These are phyloP conservation scores for Phania funesta DNA, from an alignment of 2,888 invertebrate species.

Conservation along the genomic window DNA sequence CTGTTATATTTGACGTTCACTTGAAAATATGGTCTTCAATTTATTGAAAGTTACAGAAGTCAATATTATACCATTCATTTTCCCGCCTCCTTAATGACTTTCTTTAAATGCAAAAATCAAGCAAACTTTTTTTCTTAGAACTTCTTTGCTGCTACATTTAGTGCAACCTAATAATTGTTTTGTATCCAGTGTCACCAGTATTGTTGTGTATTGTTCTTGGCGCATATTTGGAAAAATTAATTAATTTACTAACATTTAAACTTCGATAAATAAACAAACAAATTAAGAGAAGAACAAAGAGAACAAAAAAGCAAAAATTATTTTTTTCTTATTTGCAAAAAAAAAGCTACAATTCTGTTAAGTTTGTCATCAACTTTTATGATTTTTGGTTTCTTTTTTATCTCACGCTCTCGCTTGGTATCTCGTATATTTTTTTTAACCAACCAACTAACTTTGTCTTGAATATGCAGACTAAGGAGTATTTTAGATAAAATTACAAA, in stretches of 20 bases:
- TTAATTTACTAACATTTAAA: constrained; percentile 33
- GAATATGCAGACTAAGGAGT: constrained; percentile 18
- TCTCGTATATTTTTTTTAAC: neutral
- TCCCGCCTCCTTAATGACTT: too few relatives aligned
- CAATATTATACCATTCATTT: too few relatives aligned
- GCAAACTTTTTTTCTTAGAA: too few relatives aligned
- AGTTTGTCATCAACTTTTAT: constrained; percentile 58
- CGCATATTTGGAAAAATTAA: constrained; percentile 36
- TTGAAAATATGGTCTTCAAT: too few relatives aligned
- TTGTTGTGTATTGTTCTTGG: constrained; percentile 19
- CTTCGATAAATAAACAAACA: constrained; percentile 27
- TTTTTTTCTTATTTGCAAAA: constrained; percentile 23
- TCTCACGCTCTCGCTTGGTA: neutral
- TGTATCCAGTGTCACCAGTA: constrained; percentile 42
- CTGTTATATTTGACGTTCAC: too few relatives aligned
- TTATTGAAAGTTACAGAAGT: too few relatives aligned
- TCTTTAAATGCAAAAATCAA: too few relatives aligned
- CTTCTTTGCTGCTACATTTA: too few relatives aligned
- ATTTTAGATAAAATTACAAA: constrained; percentile 56
- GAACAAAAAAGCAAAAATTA: constrained; percentile 3
- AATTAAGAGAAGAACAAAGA: neutral
- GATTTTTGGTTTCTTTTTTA: neutral
- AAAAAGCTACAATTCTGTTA: constrained; percentile 55
- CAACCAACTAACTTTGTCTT: constrained; percentile 23
- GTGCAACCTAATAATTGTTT: too few relatives aligned